These are phyloP conservation scores for Habropoda laboriosa DNA, from an alignment of 1,140 invertebrate species.

Conservation along the genomic window DNA sequence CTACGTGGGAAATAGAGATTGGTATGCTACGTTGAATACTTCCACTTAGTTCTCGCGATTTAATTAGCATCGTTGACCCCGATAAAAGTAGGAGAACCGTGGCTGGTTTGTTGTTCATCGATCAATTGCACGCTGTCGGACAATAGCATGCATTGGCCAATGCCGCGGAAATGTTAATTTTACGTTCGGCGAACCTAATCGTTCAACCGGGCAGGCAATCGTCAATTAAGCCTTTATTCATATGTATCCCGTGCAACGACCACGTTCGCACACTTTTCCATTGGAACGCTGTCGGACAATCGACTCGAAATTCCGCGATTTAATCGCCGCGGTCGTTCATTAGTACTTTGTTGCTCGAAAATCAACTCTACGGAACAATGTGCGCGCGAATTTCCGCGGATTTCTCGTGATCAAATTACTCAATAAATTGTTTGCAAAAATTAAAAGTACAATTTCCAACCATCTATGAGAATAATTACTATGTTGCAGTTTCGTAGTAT, in stretches of 20 bases:
- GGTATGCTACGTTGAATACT: too few relatives aligned
- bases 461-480: too few relatives aligned
- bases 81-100: background rate
- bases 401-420: too few relatives aligned
- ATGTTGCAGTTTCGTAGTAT: too few relatives aligned
- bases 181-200: too few relatives aligned
- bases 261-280: background rate
- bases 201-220: conserved; percentile 5
- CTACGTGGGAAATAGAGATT: too few relatives aligned
- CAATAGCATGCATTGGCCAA: conserved; percentile 13
- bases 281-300: background rate
- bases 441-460: too few relatives aligned
- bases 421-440: too few relatives aligned
- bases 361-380: background rate
- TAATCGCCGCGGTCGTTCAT: background rate
- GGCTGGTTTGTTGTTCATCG: background rate
- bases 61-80: conserved; percentile 32
- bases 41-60: conserved; percentile 4
- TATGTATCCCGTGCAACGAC: background rate
- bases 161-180: conserved; percentile 17
- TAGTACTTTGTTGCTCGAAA: background rate
- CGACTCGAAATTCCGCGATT: background rate
- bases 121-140: background rate
- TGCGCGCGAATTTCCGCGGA: too few relatives aligned
- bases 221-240: conserved; percentile 19